Evolutionary conservation across 2,888 invertebrate genomes (phyloP), one percentile per base, ranked within the genome.

Genomic region (Podotricha telesiphe): DNA sequence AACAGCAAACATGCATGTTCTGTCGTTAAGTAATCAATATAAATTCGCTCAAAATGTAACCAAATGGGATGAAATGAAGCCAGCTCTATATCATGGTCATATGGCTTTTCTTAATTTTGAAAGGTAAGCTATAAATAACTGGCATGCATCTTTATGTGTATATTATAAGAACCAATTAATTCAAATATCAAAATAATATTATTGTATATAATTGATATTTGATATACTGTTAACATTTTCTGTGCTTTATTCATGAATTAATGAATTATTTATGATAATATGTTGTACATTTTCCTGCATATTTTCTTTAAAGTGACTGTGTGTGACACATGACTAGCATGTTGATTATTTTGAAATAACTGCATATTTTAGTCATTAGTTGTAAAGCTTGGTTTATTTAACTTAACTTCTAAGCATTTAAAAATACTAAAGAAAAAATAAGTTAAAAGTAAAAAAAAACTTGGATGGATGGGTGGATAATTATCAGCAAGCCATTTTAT

Each of bases 61-160:
- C 0, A 94, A 94, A 71, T 99, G 99, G 99, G 93, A 95, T 76
- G 95, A 95, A 65, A 96, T 97, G 89, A 97, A 98, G 86, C 99
- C 99, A 53, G 98, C 98, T 0, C 94, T 99, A 66, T 99, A 99
- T 89, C 99, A 99, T 89, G 99, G 99, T 0, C 99, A 99, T 87
- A 96, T 99, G 94, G 98, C 99, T 6, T 99, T 96, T 91, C 93
- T 99, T 73, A 98, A 99, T 89, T 99, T 99, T 94, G 94, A 96
- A 75, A 96, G 96, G 98, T 98, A 91, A 88, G 93, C 55, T 73
- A 69, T 73, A 66, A 71, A 68, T 64, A 63, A 53, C 2, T 56
- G 3, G 67, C 50, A 63, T 63, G n/a, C 56, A 56, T 66, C 53
- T 67, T 34, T 37, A 20, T 17, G 13, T 47, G 6, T 6, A 28